Evolutionary conservation across 2,113 vertebrate species (phyloP).

Genomic region (human (Homo sapiens)): DNA sequence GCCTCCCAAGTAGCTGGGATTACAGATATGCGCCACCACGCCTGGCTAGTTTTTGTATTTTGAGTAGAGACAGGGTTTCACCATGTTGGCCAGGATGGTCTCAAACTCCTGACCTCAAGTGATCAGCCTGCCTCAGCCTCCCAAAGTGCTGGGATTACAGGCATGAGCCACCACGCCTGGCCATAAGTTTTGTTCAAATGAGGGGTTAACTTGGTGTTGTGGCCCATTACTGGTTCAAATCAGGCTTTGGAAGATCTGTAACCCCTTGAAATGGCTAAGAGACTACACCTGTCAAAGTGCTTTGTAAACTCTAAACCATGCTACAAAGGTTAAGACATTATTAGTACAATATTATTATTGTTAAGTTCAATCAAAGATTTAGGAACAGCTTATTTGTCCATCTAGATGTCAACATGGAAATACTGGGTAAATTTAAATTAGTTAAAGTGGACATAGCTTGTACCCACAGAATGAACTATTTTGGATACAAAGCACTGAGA

Average conservation of each 20-base stretch:
- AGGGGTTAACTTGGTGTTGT: neutral
- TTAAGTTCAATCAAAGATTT: slow-evolving; percentile 29
- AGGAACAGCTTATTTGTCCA: neutral
- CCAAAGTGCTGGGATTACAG: too few relatives aligned
- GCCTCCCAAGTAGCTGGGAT: too few relatives aligned
- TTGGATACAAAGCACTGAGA: neutral
- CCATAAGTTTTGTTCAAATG: neutral
- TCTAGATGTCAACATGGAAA: slow-evolving; percentile 19
- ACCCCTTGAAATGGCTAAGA: neutral
- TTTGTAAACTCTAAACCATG: slow-evolving; percentile 15
- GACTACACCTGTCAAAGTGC: neutral
- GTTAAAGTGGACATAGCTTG: neutral
- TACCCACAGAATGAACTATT: neutral
- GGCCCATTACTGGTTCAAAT: neutral
- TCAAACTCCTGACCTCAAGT: too few relatives aligned
- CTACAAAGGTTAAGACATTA: neutral
- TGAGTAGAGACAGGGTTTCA: too few relatives aligned
- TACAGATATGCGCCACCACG: too few relatives aligned
- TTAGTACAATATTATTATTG: neutral
- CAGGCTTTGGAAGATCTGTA: neutral
- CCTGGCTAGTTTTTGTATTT: too few relatives aligned
- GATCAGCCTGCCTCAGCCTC: too few relatives aligned
- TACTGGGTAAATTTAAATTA: neutral
- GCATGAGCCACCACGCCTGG: too few relatives aligned
- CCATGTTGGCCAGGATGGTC: too few relatives aligned